phyloP scores from a whole-genome alignment of 2,797 vertebrate species.

The Danio kyathit region DNA sequence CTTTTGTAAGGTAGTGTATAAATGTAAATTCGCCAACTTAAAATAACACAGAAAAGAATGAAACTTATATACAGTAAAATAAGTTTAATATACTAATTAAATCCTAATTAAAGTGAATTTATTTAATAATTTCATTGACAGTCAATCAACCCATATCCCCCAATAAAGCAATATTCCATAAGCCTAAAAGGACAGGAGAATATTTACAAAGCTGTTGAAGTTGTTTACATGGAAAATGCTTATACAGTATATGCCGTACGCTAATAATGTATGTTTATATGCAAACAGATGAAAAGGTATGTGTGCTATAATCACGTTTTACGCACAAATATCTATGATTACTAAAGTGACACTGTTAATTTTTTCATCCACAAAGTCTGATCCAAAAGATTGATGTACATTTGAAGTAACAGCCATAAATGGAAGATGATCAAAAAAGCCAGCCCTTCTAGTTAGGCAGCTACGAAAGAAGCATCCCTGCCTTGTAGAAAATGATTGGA shows the following conservation, averaged over 20 bases:
- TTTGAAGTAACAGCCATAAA: not conserved
- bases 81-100: no score
- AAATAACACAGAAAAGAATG: no score
- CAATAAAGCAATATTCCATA: not conserved
- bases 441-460: conserved; percentile 7
- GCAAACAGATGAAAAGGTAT: not conserved
- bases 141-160: not conserved
- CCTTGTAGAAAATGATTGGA: not conserved
- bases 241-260: not conserved
- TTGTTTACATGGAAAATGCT: not conserved
- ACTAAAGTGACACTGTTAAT: not conserved
- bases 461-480: not conserved
- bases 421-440: conserved; percentile 3
- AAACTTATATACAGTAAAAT: no score
- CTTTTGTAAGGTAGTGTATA: no score
- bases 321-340: not conserved
- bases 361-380: not conserved
- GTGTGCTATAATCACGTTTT: not conserved
- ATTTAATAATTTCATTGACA: no score
- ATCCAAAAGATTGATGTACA: not conserved
- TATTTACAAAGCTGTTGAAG: not conserved
- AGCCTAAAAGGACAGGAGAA: not conserved
- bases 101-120: no score
- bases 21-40: no score
- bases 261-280: not conserved